Conservation (phyloP, 2,888 invertebrate genomes). For the Gerris lacustris region DNA sequence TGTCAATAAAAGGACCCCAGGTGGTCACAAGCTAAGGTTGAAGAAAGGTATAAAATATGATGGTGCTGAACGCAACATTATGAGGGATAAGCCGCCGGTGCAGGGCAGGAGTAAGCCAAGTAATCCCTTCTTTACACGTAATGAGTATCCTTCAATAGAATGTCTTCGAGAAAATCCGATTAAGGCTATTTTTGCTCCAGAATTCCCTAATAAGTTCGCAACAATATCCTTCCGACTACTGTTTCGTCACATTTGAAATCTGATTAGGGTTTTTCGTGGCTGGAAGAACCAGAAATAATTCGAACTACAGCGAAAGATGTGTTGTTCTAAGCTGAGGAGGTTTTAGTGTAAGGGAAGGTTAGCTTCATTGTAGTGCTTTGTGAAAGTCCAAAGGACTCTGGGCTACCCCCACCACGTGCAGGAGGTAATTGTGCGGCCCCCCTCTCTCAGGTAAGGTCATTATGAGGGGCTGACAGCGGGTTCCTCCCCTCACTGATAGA, state of each 20-base stretch:
- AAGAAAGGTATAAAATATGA: constrained; percentile 1
- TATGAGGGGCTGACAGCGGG: background rate
- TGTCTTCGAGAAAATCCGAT: background rate
- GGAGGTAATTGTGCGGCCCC: background rate
- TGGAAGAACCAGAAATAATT: background rate
- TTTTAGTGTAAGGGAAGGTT: background rate
- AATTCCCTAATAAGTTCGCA: background rate
- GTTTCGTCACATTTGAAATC: background rate
- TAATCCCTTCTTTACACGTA: background rate
- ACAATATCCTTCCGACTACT: background rate
- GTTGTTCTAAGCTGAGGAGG: background rate
- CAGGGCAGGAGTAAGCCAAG: background rate
- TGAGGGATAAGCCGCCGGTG: background rate
- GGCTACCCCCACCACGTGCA: background rate
- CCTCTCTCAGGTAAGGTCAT: background rate
- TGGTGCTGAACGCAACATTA: background rate
- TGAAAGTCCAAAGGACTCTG: background rate
- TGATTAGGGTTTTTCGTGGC: background rate
- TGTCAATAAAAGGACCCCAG: too few relatives aligned
- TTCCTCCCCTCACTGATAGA: background rate
- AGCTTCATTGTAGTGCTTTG: background rate
- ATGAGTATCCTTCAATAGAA: background rate
- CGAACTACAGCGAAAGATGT: background rate
- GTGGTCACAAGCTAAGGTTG: background rate
- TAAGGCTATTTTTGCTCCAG: background rate